phyloP scores from a whole-genome alignment of 2,888 invertebrate genomes.

The Carabus problematicus region DNA sequence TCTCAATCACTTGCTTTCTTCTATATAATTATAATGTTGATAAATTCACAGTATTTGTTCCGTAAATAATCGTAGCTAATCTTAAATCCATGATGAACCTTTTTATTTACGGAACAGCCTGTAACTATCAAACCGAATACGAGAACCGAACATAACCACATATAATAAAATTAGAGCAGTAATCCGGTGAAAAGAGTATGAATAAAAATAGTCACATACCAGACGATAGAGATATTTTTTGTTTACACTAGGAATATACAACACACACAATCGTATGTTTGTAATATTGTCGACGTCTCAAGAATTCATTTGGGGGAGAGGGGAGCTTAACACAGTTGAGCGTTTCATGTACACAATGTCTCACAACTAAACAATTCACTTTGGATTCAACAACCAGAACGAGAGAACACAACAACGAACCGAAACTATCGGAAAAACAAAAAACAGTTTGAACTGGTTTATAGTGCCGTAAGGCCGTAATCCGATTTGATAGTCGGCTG shows the following conservation, averaged over 20 bases:
- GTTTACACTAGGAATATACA: constrained; percentile 41
- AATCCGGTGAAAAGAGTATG: constrained; percentile 21
- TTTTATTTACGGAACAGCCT: no score
- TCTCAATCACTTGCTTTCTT: background rate
- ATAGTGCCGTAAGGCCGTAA: constrained; percentile 84
- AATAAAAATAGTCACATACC: constrained; percentile 38
- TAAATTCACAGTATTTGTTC: background rate
- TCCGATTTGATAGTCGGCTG: constrained; percentile 81
- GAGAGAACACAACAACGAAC: background rate
- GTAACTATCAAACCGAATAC: no score
- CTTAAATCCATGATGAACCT: no score
- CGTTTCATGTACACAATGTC: constrained; percentile 14
- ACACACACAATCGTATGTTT: constrained; percentile 30
- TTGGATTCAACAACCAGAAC: constrained; percentile 6
- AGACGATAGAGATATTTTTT: constrained; percentile 39
- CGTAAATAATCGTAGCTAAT: no score
- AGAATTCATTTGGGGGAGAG: background rate
- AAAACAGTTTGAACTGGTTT: constrained; percentile 52
- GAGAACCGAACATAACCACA: no score
- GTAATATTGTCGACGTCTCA: constrained; percentile 41
- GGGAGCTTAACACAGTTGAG: constrained; percentile 35
- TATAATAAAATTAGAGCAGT: constrained; percentile 12
- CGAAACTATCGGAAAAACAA: background rate
- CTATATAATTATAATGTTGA: background rate
- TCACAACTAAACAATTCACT: constrained; percentile 29